Evolutionary conservation across 2,888 invertebrate species (phyloP).

Genomic region (Pardosa pseudoannulata): DNA sequence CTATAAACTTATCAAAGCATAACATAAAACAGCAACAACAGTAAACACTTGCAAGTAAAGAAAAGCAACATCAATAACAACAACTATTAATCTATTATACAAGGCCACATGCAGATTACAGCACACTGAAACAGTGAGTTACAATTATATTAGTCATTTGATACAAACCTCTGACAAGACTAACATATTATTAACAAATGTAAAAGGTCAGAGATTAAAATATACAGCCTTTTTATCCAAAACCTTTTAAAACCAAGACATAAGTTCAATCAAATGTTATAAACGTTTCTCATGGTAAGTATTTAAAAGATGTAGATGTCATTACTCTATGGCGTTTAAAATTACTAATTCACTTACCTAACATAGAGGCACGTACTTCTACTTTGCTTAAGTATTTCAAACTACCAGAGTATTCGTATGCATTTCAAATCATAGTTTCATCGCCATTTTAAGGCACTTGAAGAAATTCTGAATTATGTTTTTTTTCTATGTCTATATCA

Average conservation of each 20-base stretch:
- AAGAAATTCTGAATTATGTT: constrained; percentile 16
- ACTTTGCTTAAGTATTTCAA: constrained; percentile 53
- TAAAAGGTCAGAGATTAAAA: neutral
- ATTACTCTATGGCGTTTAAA: constrained; percentile 25
- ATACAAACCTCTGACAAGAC: neutral
- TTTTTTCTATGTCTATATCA: no score
- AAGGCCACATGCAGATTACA: constrained; percentile 69
- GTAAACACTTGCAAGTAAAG: constrained; percentile 14
- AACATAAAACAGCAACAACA: constrained; percentile 32
- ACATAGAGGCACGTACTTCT: constrained; percentile 44
- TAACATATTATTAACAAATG: constrained; percentile 4
- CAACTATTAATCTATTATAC: constrained; percentile 56
- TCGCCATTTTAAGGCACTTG: constrained; percentile 66
- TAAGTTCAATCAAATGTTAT: neutral
- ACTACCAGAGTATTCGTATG: constrained; percentile 13
- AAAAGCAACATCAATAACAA: constrained; percentile 59
- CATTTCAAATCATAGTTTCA: constrained; percentile 3
- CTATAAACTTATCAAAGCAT: constrained; percentile 16
- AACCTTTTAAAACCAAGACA: neutral
- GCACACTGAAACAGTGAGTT: constrained; percentile 49
- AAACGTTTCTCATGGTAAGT: neutral
- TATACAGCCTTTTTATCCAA: constrained; percentile 3
- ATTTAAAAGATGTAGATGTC: constrained; percentile 5
- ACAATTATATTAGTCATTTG: constrained; percentile 24
- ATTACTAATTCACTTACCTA: constrained; percentile 39